Percentiles rank a stretch among this genome's conserved stretches.
Evolutionary conservation across 2,113 vertebrate species (phyloP).

Genomic region (Osmerus mordax): DNA sequence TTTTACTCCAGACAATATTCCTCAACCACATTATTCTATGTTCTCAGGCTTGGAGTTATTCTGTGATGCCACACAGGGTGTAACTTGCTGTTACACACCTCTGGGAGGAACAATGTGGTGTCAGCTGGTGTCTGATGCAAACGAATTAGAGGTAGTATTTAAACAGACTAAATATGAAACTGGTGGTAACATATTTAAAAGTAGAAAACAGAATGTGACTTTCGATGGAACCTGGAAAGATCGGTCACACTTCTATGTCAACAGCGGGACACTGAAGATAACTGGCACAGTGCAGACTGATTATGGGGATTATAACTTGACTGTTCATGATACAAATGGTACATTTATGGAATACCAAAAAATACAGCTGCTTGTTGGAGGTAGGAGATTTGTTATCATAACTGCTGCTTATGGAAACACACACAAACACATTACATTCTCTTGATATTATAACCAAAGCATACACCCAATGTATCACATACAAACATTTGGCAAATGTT

Average conservation of each 20-base stretch:
- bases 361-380: slow-evolving; percentile 13
- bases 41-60: background rate
- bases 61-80: background rate
- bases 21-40: too few relatives aligned
- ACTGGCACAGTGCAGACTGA: background rate
- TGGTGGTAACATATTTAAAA: background rate
- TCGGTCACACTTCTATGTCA: background rate
- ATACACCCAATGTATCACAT: too few relatives aligned
- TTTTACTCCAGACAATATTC: too few relatives aligned
- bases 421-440: too few relatives aligned
- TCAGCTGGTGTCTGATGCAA: background rate
- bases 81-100: background rate
- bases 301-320: background rate
- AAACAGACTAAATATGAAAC: background rate
- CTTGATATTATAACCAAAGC: too few relatives aligned
- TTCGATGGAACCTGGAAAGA: background rate
- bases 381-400: background rate
- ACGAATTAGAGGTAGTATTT: background rate
- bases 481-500: too few relatives aligned
- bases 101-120: slow-evolving; percentile 1
- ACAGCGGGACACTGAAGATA: background rate
- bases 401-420: too few relatives aligned
- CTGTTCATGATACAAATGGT: background rate
- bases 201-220: too few relatives aligned
- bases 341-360: fast-evolving